phyloP scores from a whole-genome alignment of 2,113 vertebrate genomes.

The Scomber japonicus region DNA sequence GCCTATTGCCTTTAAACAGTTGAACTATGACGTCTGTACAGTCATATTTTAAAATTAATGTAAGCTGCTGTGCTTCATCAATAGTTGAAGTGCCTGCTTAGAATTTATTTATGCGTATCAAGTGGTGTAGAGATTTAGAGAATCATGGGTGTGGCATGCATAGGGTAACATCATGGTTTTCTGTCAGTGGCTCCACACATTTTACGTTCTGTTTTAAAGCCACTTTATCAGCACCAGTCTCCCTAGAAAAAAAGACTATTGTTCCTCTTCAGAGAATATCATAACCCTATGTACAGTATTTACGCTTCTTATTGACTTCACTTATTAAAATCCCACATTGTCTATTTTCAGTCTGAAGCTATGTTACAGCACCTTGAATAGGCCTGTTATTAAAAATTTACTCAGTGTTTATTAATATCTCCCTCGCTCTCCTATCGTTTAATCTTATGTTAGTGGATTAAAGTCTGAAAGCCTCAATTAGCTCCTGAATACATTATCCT shows the following conservation, averaged over 20 bases:
- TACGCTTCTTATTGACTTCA: conserved; percentile 22
- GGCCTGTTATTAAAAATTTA: conserved; percentile 14
- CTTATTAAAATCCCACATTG: conserved; percentile 40
- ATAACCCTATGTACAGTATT: background rate
- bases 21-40: too few relatives aligned
- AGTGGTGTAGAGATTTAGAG: background rate
- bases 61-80: background rate
- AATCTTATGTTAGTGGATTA: conserved; percentile 46
- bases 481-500: conserved; percentile 51
- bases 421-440: conserved; percentile 38
- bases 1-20: too few relatives aligned
- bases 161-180: conserved; percentile 4
- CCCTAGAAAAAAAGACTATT: background rate
- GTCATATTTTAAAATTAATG: background rate
- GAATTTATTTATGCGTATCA: background rate
- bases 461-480: conserved; percentile 57
- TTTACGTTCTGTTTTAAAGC: conserved; percentile 1
- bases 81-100: background rate
- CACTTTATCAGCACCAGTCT: conserved; percentile 17
- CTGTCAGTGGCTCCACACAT: conserved; percentile 10
- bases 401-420: conserved; percentile 56
- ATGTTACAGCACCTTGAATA: conserved; percentile 25
- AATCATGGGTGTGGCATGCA: background rate
- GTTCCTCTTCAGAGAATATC: conserved; percentile 1
- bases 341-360: conserved; percentile 41